Percentiles rank a stretch among this genome's conserved stretches.
Evolutionary conservation across 2,113 vertebrate genomes (phyloP).

Genomic region (Cephalopterus ornatus): DNA sequence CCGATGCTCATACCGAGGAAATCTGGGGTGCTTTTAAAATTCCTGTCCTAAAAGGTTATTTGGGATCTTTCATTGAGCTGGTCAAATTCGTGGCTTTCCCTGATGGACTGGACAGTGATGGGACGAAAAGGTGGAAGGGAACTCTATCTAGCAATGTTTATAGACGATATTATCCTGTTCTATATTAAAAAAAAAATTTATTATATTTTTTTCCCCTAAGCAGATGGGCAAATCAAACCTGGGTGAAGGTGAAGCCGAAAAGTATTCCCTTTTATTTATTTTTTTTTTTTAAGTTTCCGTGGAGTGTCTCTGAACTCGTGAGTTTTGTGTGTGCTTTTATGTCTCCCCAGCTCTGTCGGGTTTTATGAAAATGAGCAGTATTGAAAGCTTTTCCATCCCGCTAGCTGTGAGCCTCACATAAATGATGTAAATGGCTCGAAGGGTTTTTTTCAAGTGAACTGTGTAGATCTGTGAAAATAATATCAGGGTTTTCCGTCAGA

Average conservation of each 20-base stretch:
- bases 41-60: background rate
- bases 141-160: background rate
- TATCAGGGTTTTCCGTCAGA: slow-evolving; percentile 97
- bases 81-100: background rate
- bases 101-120: background rate
- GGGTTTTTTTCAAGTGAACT: slow-evolving; percentile 81
- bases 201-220: accelerated
- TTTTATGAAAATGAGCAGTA: slow-evolving; percentile 83
- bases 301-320: background rate
- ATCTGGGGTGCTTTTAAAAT: background rate
- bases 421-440: slow-evolving; percentile 86
- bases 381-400: slow-evolving; percentile 83
- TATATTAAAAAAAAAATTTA: background rate
- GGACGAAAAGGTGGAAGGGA: background rate
- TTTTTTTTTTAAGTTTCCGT: slow-evolving; percentile 18
- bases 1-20: background rate
- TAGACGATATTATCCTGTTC: background rate
- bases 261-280: background rate
- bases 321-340: slow-evolving; percentile 14
- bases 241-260: background rate
- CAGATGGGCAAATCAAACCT: background rate
- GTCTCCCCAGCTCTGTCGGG: slow-evolving; percentile 47
- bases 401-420: slow-evolving; percentile 82
- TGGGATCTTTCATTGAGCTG: background rate
- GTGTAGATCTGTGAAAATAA: slow-evolving; percentile 91